Evolutionary conservation across 2,888 invertebrate species (phyloP).

Genomic region (Pammene aurita): DNA sequence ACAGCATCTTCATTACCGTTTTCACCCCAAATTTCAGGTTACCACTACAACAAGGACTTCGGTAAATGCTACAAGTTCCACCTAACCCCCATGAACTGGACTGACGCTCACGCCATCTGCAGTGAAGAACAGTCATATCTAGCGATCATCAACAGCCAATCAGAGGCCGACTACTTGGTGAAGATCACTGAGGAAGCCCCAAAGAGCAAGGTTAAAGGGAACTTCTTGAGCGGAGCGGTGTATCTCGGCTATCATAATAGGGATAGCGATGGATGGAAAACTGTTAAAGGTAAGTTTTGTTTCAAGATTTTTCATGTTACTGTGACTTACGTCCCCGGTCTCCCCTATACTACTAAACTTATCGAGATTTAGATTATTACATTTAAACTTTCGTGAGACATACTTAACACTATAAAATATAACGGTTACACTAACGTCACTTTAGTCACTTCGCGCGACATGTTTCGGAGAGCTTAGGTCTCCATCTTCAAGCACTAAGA

Average conservation of each 20-base stretch:
- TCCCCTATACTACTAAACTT: too few relatives aligned
- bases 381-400: too few relatives aligned
- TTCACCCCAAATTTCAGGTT: slow-evolving; percentile 54
- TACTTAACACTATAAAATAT: too few relatives aligned
- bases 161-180: slow-evolving; percentile 56
- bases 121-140: slow-evolving; percentile 63
- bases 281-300: slow-evolving; percentile 56
- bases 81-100: slow-evolving; percentile 61
- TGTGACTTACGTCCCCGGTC: neutral
- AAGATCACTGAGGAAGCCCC: slow-evolving; percentile 54
- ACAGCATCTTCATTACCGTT: too few relatives aligned
- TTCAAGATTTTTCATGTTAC: neutral
- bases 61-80: slow-evolving; percentile 71
- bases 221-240: slow-evolving; percentile 43
- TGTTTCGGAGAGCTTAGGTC: too few relatives aligned
- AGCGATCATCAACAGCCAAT: slow-evolving; percentile 61
- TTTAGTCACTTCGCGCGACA: too few relatives aligned
- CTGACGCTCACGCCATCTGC: slow-evolving; percentile 62
- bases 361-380: too few relatives aligned
- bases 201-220: slow-evolving; percentile 51
- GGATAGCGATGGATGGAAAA: slow-evolving; percentile 54
- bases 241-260: slow-evolving; percentile 48
- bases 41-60: slow-evolving; percentile 52
- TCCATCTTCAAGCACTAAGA: too few relatives aligned
- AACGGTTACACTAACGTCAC: too few relatives aligned